These are phyloP conservation scores for Thyatira batis DNA, from an alignment of 2,888 invertebrate species.

Conservation along the genomic window DNA sequence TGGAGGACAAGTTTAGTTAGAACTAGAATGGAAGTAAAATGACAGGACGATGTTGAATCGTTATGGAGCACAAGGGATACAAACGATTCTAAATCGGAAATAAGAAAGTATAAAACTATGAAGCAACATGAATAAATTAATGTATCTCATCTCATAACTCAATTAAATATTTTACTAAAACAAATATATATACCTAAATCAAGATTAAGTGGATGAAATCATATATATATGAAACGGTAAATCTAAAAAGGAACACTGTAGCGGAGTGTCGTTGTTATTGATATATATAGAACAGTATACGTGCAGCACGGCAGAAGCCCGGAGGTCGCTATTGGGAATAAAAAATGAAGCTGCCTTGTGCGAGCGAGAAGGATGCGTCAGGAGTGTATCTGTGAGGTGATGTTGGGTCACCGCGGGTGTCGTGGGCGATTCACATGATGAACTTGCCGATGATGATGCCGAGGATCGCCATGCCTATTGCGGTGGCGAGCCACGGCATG, in stretches of 20 bases:
- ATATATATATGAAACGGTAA: no score
- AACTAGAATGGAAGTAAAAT: background rate
- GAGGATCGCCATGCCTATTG: constrained; percentile 86
- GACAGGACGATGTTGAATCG: background rate
- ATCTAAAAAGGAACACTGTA: no score
- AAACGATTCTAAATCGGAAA: background rate
- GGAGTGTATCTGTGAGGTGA: constrained; percentile 60
- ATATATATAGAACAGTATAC: constrained; percentile 12
- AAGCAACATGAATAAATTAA: background rate
- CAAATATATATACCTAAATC: background rate
- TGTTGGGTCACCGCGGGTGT: constrained; percentile 53
- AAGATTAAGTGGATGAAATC: background rate
- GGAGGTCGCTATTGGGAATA: constrained; percentile 35
- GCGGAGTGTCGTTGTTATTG: background rate
- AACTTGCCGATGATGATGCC: constrained; percentile 91
- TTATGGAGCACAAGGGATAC: background rate
- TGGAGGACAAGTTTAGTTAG: background rate
- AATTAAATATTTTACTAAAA: background rate
- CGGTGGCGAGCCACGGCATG: constrained; percentile 85
- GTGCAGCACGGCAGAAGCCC: constrained; percentile 21
- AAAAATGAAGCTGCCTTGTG: constrained; percentile 55
- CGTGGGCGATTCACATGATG: constrained; percentile 86
- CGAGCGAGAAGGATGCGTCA: constrained; percentile 49
- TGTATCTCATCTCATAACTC: background rate
- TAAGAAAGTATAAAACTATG: background rate